Conservation (phyloP, 2,797 vertebrate species). For the Enteromius viviparus region DNA sequence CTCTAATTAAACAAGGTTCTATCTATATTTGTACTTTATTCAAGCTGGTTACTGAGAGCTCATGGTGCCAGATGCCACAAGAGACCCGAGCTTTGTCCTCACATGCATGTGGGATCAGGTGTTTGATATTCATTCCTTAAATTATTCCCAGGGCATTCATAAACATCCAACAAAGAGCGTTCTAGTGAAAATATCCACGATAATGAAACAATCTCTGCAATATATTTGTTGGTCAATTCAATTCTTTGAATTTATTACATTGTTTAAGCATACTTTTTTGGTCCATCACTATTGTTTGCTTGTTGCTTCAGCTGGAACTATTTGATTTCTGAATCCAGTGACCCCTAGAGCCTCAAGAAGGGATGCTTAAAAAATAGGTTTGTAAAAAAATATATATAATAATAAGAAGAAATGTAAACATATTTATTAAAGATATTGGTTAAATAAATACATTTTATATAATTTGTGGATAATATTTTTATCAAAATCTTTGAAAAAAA, state of each 20-base stretch:
- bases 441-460: not conserved
- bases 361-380: not conserved
- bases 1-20: conserved; percentile 53
- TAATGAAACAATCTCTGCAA: not conserved
- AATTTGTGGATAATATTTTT: not conserved
- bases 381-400: no score
- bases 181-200: not conserved
- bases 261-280: not conserved
- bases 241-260: not conserved
- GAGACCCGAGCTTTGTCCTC: conserved; percentile 32
- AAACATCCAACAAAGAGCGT: not conserved
- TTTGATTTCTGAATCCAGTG: no score
- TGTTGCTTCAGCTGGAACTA: not conserved
- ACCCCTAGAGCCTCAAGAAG: not conserved
- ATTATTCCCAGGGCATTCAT: conserved; percentile 20
- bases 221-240: not conserved
- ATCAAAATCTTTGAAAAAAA: not conserved
- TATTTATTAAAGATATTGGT: not conserved
- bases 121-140: conserved; percentile 15
- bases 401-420: no score
- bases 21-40: conserved; percentile 49
- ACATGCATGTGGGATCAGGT: conserved; percentile 7
- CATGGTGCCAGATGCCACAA: conserved; percentile 21
- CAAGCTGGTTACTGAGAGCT: conserved; percentile 47
- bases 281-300: not conserved